Evolutionary conservation across 2,797 vertebrate species (phyloP).

Genomic region (Danio aesculapii): DNA sequence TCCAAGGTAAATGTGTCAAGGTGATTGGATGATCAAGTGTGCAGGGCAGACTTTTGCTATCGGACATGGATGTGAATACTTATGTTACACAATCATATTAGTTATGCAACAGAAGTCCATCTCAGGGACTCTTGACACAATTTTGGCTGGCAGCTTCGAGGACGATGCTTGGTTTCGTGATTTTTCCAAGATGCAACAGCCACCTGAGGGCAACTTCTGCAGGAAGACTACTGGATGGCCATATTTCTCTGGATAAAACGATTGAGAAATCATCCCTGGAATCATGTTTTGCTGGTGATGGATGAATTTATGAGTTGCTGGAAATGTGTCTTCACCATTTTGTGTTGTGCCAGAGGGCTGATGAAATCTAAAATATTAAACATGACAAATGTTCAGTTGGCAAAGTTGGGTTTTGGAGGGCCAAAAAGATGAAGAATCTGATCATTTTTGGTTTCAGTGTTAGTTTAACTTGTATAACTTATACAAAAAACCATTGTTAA

Average conservation of each 20-base stretch:
- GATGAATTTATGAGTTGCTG: not conserved
- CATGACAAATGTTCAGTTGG: constrained; percentile 4
- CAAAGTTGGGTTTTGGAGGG: not conserved
- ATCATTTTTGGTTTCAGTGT: not conserved
- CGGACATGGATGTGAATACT: constrained; percentile 26
- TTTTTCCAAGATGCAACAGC: not conserved
- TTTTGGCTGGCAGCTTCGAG: not conserved
- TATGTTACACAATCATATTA: not conserved
- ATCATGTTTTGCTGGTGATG: not conserved
- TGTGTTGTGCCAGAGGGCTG: not conserved
- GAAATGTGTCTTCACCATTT: constrained; percentile 5
- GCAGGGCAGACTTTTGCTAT: constrained; percentile 15
- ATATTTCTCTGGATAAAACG: not conserved
- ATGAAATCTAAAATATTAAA: not conserved
- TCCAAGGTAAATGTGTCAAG: constrained; percentile 40
- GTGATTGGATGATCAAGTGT: constrained; percentile 26
- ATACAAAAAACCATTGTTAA: not conserved
- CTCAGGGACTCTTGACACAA: not conserved
- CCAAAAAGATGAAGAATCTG: not conserved
- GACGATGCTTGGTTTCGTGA: not conserved
- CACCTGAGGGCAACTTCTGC: constrained; percentile 10
- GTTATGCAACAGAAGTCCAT: constrained; percentile 10
- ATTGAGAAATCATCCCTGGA: constrained; percentile 13
- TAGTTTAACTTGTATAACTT: not conserved
- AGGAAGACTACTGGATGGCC: not conserved